Conservation (phyloP, 2,888 invertebrate genomes). For the Carpatolechia fugitivella region DNA sequence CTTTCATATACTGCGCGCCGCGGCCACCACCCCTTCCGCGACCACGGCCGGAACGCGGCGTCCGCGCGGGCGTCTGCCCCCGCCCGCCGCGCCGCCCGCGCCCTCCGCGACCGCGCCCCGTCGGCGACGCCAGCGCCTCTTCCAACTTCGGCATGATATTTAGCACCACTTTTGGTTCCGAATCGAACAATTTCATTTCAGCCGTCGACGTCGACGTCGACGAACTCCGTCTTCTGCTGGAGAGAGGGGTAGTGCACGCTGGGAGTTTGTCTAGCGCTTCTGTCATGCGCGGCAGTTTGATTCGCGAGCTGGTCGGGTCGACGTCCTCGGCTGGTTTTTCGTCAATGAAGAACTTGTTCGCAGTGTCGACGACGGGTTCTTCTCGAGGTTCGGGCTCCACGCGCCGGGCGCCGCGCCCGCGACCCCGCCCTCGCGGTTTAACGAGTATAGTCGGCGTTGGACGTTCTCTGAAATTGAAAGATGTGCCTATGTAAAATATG, state of each 20-base stretch:
- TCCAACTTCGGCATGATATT: constrained; percentile 28
- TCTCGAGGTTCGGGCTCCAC: constrained; percentile 29
- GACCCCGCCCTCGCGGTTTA: constrained; percentile 59
- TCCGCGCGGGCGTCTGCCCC: constrained; percentile 36
- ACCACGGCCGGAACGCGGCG: constrained; percentile 41
- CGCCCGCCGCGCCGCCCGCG: constrained; percentile 29
- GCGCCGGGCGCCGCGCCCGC: constrained; percentile 54
- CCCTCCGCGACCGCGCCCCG: constrained; percentile 24
- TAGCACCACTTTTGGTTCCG: constrained; percentile 43
- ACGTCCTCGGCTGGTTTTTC: constrained; percentile 37
- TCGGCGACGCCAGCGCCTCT: constrained; percentile 29
- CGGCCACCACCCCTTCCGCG: constrained; percentile 67
- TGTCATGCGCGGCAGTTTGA: constrained; percentile 70
- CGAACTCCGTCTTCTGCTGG: constrained; percentile 52
- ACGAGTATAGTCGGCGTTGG: constrained; percentile 47
- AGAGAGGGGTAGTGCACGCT: constrained; percentile 56
- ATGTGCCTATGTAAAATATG: too few relatives aligned
- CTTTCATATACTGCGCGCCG: constrained; percentile 55
- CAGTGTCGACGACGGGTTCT: constrained; percentile 29
- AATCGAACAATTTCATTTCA: constrained; percentile 40
- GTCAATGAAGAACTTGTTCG: constrained; percentile 35
- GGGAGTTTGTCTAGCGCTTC: constrained; percentile 69
- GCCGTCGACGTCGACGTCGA: constrained; percentile 27
- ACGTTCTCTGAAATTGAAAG: constrained; percentile 66
- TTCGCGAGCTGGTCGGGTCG: constrained; percentile 68